A percentile compares a stretch with the other conserved stretches of the same genome.
Evolutionary conservation across 1,140 invertebrate genomes (phyloP).

Genomic region (Danaus melanippus): DNA sequence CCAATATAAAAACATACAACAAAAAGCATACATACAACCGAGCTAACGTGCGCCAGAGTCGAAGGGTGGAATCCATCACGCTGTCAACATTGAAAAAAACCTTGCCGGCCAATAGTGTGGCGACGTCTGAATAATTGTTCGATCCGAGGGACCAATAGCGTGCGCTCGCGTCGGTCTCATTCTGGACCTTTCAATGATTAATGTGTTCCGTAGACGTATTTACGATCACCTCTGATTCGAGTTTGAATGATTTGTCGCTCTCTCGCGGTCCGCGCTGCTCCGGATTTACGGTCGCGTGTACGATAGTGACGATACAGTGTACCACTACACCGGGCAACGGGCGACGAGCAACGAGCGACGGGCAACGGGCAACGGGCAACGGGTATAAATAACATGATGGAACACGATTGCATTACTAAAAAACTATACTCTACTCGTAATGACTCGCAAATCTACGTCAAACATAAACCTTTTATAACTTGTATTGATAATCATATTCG

Average conservation of each 20-base stretch:
- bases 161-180: constrained; percentile 41
- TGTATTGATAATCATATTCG: no score
- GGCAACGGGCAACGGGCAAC: no score
- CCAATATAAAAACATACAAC: constrained; percentile 13
- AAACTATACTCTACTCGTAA: no score
- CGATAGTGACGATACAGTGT: constrained; percentile 7
- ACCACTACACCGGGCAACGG: no score
- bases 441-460: no score
- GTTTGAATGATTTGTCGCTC: constrained; percentile 61
- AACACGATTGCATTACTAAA: no score
- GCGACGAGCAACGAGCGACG: no score
- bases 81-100: constrained; percentile 50
- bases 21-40: constrained; percentile 24
- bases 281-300: constrained; percentile 57
- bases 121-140: constrained; percentile 63
- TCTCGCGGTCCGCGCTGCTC: constrained; percentile 47
- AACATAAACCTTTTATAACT: no score
- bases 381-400: no score
- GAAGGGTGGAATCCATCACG: constrained; percentile 59
- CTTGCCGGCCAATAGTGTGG: constrained; percentile 39
- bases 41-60: constrained; percentile 52
- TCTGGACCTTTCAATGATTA: constrained; percentile 52
- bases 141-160: constrained; percentile 47
- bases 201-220: constrained; percentile 47
- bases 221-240: constrained; percentile 47